A percentile compares a stretch with the other conserved stretches of the same genome.
These are phyloP conservation scores for Aleiodes alternator DNA, from an alignment of 2,888 invertebrate genomes.

Conservation along the genomic window DNA sequence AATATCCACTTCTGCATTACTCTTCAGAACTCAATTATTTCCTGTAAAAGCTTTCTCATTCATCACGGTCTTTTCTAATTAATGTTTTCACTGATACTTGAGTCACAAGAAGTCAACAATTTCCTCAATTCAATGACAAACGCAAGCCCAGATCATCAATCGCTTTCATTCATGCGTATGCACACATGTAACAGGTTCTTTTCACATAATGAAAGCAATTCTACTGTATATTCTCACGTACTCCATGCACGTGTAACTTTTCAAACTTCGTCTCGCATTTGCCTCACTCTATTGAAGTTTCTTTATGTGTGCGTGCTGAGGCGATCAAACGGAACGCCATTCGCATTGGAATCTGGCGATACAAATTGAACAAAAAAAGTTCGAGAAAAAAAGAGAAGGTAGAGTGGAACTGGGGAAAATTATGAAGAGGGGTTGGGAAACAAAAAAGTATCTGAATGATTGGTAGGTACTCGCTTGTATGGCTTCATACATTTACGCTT, in stretches of 20 bases:
- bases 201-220: too few relatives aligned
- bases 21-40: too few relatives aligned
- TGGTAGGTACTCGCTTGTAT: slow-evolving; percentile 49
- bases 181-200: slow-evolving; percentile 2
- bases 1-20: too few relatives aligned
- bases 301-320: neutral
- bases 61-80: too few relatives aligned
- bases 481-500: slow-evolving; percentile 61
- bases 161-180: slow-evolving; percentile 25
- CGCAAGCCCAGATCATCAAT: neutral
- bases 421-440: slow-evolving; percentile 13
- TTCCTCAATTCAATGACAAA: too few relatives aligned
- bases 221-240: neutral
- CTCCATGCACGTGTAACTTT: neutral
- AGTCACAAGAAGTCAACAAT: too few relatives aligned
- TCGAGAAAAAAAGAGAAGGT: slow-evolving; percentile 22
- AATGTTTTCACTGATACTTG: too few relatives aligned
- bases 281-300: slow-evolving; percentile 2
- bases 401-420: neutral
- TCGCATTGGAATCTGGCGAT: slow-evolving; percentile 52
- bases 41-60: too few relatives aligned
- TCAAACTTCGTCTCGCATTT: neutral
- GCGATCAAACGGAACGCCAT: slow-evolving; percentile 19
- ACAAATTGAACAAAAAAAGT: slow-evolving; percentile 31
- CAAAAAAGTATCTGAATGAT: slow-evolving; percentile 52